These are phyloP conservation scores for Littorina saxatilis DNA, from an alignment of 1,140 invertebrate genomes.

Conservation along the genomic window DNA sequence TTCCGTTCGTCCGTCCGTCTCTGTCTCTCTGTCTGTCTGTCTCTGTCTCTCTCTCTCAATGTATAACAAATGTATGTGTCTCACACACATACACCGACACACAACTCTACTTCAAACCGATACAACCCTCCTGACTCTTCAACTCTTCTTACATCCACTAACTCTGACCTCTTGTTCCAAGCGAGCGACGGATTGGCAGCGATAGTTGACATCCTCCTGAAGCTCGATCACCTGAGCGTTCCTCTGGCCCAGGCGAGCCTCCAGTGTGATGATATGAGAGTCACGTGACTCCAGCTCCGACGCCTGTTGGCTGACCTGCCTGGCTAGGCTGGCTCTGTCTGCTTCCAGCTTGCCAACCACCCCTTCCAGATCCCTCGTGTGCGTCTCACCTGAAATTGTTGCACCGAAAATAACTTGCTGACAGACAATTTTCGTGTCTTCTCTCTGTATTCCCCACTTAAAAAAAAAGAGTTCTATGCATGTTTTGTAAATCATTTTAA, in stretches of 20 bases:
- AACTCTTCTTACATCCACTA: not conserved
- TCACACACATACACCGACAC: too few relatives aligned
- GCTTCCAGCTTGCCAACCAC: conserved; percentile 53
- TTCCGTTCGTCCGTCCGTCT: too few relatives aligned
- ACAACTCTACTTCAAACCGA: too few relatives aligned
- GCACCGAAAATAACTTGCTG: not conserved
- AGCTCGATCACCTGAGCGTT: conserved; percentile 68
- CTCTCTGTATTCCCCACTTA: too few relatives aligned
- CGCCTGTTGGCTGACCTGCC: conserved; percentile 52
- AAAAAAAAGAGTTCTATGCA: too few relatives aligned
- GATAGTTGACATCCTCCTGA: conserved; percentile 67
- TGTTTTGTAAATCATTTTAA: too few relatives aligned
- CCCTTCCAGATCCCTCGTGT: conserved; percentile 60
- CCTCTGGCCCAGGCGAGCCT: conserved; percentile 64
- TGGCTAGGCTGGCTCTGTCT: conserved; percentile 52
- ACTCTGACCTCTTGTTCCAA: conserved; percentile 67
- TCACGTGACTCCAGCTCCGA: conserved; percentile 59
- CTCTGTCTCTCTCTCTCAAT: not conserved
- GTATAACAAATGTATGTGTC: too few relatives aligned
- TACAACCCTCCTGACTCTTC: not conserved
- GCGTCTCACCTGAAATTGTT: conserved; percentile 54
- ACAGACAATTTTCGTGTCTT: too few relatives aligned
- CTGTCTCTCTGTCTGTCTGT: not conserved
- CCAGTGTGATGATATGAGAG: conserved; percentile 56
- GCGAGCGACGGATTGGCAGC: conserved; percentile 55